phyloP scores from a whole-genome alignment of 2,113 vertebrate genomes.

The Corythornis vintsioides region DNA sequence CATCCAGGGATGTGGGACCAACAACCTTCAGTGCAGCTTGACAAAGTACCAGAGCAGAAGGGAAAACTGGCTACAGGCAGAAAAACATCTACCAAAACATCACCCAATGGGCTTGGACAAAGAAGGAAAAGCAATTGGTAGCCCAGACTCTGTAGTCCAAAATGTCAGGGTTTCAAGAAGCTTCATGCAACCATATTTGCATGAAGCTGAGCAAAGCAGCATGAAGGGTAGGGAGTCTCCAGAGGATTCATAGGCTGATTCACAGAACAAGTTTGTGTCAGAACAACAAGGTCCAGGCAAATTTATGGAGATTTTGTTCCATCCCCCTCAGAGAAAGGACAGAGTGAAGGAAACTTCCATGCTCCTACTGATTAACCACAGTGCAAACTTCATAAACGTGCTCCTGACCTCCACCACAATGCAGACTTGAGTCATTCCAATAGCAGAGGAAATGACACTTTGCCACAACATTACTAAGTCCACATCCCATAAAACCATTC shows the following conservation, averaged over 20 bases:
- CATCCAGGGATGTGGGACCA: neutral
- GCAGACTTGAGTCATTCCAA: conserved; percentile 62
- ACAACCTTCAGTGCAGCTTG: neutral
- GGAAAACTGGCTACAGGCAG: neutral
- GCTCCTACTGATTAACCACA: conserved; percentile 72
- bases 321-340: neutral
- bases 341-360: conserved; percentile 12
- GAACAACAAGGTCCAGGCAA: neutral
- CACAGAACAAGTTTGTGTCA: neutral
- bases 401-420: conserved; percentile 55
- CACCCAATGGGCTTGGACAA: neutral
- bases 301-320: neutral
- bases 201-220: neutral
- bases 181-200: neutral
- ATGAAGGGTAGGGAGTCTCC: no score
- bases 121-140: neutral
- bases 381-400: conserved; percentile 66
- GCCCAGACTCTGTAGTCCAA: neutral
- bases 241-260: neutral
- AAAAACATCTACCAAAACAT: neutral
- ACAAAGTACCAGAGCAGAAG: neutral
- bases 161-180: neutral
- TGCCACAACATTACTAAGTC: conserved; percentile 72
- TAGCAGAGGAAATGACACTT: conserved; percentile 69
- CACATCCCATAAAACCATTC: conserved; percentile 66